A percentile compares a stretch with the other conserved stretches of the same genome.
phyloP scores from a whole-genome alignment of 2,888 invertebrate species.

The Carabus problematicus region DNA sequence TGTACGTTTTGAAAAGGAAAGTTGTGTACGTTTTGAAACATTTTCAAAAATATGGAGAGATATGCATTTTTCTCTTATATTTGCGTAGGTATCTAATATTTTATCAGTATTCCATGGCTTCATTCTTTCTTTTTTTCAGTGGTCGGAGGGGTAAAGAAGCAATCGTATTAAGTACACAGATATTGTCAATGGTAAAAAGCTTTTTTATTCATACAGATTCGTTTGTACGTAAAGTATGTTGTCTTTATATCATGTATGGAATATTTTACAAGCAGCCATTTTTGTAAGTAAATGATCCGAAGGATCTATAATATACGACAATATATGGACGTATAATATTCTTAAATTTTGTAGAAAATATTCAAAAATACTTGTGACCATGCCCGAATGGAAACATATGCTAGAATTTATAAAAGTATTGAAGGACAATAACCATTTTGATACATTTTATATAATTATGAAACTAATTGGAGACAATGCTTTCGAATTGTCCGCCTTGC shows the following conservation, averaged over 20 bases:
- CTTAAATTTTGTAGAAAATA: constrained; percentile 44
- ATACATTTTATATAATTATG: constrained; percentile 51
- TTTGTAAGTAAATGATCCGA: constrained; percentile 47
- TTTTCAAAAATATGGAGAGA: constrained; percentile 51
- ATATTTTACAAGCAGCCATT: constrained; percentile 55
- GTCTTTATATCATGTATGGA: constrained; percentile 53
- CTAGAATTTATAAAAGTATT: constrained; percentile 49
- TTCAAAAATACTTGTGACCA: constrained; percentile 52
- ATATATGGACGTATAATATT: background rate
- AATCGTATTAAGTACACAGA: constrained; percentile 46
- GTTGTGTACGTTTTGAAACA: constrained; percentile 47
- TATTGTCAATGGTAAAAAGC: constrained; percentile 48
- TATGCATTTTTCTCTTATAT: constrained; percentile 50
- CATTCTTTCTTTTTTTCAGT: constrained; percentile 46
- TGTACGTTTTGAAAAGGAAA: constrained; percentile 48
- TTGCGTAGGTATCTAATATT: constrained; percentile 48
- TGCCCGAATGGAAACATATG: constrained; percentile 49
- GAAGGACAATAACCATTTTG: constrained; percentile 45
- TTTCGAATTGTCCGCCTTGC: constrained; percentile 50
- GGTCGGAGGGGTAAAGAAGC: constrained; percentile 44
- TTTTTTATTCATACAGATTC: constrained; percentile 51
- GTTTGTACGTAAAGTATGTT: constrained; percentile 52
- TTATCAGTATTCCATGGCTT: background rate
- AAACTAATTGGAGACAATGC: constrained; percentile 51
- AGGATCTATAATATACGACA: background rate